These are phyloP conservation scores for Chrysopilus asiliformis DNA, from an alignment of 2,888 invertebrate genomes.

Conservation along the genomic window DNA sequence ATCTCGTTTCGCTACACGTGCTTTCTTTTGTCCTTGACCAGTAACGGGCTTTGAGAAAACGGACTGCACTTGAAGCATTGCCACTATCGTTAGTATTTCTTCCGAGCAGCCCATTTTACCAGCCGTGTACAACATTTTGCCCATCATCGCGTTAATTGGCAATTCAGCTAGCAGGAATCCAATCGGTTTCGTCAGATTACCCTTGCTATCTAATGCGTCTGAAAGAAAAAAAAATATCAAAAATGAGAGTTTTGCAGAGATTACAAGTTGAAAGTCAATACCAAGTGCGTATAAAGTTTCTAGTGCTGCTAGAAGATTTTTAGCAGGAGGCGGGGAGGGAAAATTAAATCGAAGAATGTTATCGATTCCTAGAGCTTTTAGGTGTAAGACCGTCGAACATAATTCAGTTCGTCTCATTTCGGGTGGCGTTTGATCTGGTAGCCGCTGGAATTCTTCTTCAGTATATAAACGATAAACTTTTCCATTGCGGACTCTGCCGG, in stretches of 20 bases:
- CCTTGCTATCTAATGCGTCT: slow-evolving; percentile 60
- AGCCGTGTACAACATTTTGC: slow-evolving; percentile 70
- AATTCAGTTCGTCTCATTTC: slow-evolving; percentile 89
- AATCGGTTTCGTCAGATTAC: slow-evolving; percentile 59
- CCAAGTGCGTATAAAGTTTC: slow-evolving; percentile 78
- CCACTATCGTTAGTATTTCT: slow-evolving; percentile 77
- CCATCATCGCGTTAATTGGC: slow-evolving; percentile 74
- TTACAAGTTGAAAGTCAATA: slow-evolving; percentile 10
- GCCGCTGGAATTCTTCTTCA: slow-evolving; percentile 58
- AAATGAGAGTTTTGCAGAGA: not conserved
- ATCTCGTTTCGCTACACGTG: slow-evolving; percentile 58
- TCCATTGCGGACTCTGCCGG: slow-evolving; percentile 73
- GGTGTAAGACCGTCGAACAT: slow-evolving; percentile 67
- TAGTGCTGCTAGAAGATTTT: slow-evolving; percentile 67
- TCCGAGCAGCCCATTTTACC: slow-evolving; percentile 85
- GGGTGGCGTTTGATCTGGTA: slow-evolving; percentile 64
- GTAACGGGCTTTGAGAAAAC: slow-evolving; percentile 62
- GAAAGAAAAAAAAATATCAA: slow-evolving; percentile 1
- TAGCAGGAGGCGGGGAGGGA: slow-evolving; percentile 83
- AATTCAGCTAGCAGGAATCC: slow-evolving; percentile 85
- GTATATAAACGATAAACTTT: slow-evolving; percentile 74
- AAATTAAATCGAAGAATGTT: slow-evolving; percentile 87
- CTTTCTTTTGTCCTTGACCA: slow-evolving; percentile 55
- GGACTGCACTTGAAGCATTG: slow-evolving; percentile 91
- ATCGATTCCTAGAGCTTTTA: slow-evolving; percentile 89